Evolutionary conservation across 2,888 invertebrate species (phyloP), one percentile per base, ranked within the genome.

Genomic region (Argyresthia albistria): DNA sequence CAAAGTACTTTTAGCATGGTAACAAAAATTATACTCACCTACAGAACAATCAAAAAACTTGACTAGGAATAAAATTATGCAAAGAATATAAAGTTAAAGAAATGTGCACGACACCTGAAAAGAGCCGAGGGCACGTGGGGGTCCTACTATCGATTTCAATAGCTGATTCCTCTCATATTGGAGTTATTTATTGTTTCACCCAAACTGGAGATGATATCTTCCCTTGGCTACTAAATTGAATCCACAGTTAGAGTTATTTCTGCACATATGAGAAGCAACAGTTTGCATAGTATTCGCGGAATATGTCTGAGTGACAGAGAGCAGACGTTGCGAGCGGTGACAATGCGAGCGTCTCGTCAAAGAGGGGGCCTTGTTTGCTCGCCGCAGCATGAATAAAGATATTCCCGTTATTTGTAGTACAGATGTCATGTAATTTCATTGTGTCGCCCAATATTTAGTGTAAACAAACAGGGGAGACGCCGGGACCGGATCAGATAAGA

Each of bases 351-450:
- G 69, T 14, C 46, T 46, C 51, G 51, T 39, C 37, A 35, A 12
- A 69, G 75, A 80, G 84, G 86, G 83, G 83, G 67, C 67, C 67
- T 54, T 77, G 73, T 82, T 82, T 80, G 80, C 76, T 63, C 71
- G 70, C 60, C 77, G 79, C 70, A 76, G 76, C 80, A 87, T 87
- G 87, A 87, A 87, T 87, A 86, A 87, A 87, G 86, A 86, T 87
- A 86, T 84, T 77, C 82, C 76, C 80, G 82, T 83, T 86, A 87
- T 87, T 86, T 86, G 87, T 81, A 78, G 69, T 87, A 84, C 87
- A 87, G 87, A 87, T 87, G 87, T 87, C 86, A 86, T 86, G 86
- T 87, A 84, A 86, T 86, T 78, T 86, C 79, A 87, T 86, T 87
- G 84, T 87, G 80, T 74, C 79, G 73, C 72, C 75, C 82, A 84